phyloP scores from a whole-genome alignment of 1,140 invertebrate genomes.

The Acyrthosiphon pisum region DNA sequence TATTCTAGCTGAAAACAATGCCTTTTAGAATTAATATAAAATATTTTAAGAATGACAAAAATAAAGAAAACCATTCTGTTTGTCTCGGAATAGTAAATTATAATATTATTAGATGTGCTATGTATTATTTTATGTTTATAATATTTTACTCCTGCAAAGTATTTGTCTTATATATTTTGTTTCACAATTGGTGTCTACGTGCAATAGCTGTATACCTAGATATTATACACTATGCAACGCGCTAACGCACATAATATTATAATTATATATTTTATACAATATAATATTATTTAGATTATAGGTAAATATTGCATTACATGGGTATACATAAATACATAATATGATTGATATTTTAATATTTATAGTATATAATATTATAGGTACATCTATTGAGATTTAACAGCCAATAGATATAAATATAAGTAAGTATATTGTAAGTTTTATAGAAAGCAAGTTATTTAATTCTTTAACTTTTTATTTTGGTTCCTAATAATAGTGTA shows the following conservation, averaged over 20 bases:
- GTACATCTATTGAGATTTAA: not conserved
- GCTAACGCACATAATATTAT: not conserved
- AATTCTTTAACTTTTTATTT: not conserved
- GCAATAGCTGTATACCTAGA: not conserved
- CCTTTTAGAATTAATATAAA: not conserved
- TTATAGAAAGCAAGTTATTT: not conserved
- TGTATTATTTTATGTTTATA: not conserved
- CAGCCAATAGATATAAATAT: not conserved
- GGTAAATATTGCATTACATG: not conserved
- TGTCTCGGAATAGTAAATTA: not conserved
- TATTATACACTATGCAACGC: not conserved
- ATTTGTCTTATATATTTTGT: not conserved
- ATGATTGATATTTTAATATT: not conserved
- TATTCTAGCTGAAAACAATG: not conserved
- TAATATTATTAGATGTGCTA: not conserved
- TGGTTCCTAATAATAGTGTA: not conserved
- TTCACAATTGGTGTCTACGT: not conserved
- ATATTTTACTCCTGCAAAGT: not conserved
- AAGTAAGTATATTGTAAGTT: not conserved
- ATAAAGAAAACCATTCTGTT: not conserved
- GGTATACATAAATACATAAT: not conserved
- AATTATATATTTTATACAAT: not conserved
- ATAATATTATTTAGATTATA: not conserved
- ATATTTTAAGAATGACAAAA: not conserved
- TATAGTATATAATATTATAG: not conserved